Base-by-base conservation (phyloP, 2,888 invertebrate genomes). In the Cephus pulcher region DNA sequence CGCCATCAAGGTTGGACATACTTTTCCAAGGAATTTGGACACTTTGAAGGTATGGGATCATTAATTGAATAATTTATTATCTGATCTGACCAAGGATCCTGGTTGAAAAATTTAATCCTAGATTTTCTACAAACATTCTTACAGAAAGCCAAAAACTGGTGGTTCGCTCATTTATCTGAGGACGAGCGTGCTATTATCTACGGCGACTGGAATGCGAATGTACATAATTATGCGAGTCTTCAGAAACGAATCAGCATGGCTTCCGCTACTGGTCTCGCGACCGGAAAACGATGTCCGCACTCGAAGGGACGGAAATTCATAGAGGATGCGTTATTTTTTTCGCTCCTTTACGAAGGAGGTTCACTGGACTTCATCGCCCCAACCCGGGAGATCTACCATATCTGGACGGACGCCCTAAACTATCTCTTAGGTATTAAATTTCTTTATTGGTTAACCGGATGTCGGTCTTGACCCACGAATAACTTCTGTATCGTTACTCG, bases 101-200 rank as follows among this genome's bases (percentile, higher is more conserved):
- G 23, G 23, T 56, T 56, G 23, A 56, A 9, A 56, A 9, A 56
- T 23, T 9, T 23, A 6, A 23, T 56, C 0, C 2, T 56, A 23
- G 9, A 56, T 56, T 56, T 56, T 56, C 4, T 76, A 73, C 40
- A 32, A n/a, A 35, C n/a, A 32, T 71, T n/a, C 32, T 32, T 40
- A 4, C 35, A 78, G 78, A 78, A 78, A 76, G 76, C 78, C 3
- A 78, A 78, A 73, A 78, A 78, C 56, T 78, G 78, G 78, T 78
- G 78, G 78, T 78, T 73, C 76, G 78, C 75, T 40, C 76, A 78
- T 76, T 69, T 78, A 15, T 78, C 78, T 3, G 78, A 78, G 32
- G 78, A 78, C 76, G 78, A 78, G 68, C 70, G 78, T 4, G 78
- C 73, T 32, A 69, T 78, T 23, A 78, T 78, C 33, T 73, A 78